Base-by-base conservation (phyloP, 2,888 invertebrate genomes). In the Alcis repandata region DNA sequence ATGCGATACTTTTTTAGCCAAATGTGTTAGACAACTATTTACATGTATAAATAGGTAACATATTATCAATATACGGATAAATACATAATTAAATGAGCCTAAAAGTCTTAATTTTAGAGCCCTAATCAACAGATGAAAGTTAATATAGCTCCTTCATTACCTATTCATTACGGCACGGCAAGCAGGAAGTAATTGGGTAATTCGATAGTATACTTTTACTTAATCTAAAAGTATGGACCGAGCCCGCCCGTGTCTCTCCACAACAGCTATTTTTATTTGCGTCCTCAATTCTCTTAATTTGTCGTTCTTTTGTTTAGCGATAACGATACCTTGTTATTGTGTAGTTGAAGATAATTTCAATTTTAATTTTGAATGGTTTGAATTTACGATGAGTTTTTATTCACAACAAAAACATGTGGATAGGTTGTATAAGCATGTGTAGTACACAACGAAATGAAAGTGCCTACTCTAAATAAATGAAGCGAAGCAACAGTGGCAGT, bases 141-240 rank as follows among this genome's bases (percentile, higher is more conserved):
- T 56, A 67, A 62, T 67, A 67, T 45, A 49, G 53, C 48, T 57
- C 36, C 53, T 48, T 64, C 59, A 46, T 67, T 62, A 59, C 49
- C 54, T 67, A 67, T 62, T 62, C 59, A 62, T 62, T 38, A 58
- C 33, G 59, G 54, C 9, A 33, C 53, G 38, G 58, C 36, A 51
- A 62, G 49, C 53, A 54, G 32, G 15, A 62, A 38, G 51, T 67
- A 67, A 67, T 62, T 62, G 66, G 59, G 62, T 59, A 59, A 67
- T 59, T 62, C 27, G 59, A 62, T 59, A 61, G 41, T 53, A 36
- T 56, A 54, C 40, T 48, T 58, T 49, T 49, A 53, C 48, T 59
- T 46, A 22, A 38, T 58, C 52, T 41, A 19, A 52, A 40, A 56
- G 49, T 36, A 52, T 40, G 52, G 46, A 36, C 48, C n/a, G 36